A percentile compares a stretch with the other conserved stretches of the same genome.
These are phyloP conservation scores for Vanessa atalanta DNA, from an alignment of 1,140 invertebrate species.

Conservation along the genomic window DNA sequence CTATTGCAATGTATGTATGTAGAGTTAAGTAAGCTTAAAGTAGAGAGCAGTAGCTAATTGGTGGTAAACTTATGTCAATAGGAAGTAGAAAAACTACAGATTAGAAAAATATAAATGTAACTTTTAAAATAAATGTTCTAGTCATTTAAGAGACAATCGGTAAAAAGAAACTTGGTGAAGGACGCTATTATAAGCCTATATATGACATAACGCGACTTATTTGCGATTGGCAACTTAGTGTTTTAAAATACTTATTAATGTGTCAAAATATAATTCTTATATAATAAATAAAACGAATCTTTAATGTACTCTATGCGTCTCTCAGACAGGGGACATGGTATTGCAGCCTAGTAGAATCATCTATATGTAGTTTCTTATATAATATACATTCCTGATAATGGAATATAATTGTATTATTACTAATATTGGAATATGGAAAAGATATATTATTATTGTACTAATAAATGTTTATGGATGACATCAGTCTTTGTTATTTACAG, in stretches of 20 bases:
- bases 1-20: conserved; percentile 79
- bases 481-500: conserved; percentile 29
- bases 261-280: conserved; percentile 70
- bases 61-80: conserved; percentile 80
- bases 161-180: conserved; percentile 78
- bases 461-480: conserved; percentile 78
- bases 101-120: conserved; percentile 70
- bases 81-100: conserved; percentile 67
- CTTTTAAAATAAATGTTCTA: conserved; percentile 75
- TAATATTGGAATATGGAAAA: conserved; percentile 77
- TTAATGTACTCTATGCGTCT: conserved; percentile 70
- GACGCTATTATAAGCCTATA: conserved; percentile 77
- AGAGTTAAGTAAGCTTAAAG: conserved; percentile 74
- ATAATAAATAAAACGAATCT: conserved; percentile 69
- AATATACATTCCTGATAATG: conserved; percentile 60
- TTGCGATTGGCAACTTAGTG: conserved; percentile 79
- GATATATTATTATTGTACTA: conserved; percentile 70
- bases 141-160: conserved; percentile 70
- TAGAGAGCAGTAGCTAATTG: conserved; percentile 73
- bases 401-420: conserved; percentile 70
- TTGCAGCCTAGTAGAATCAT: conserved; percentile 75
- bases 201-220: conserved; percentile 66
- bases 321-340: conserved; percentile 71
- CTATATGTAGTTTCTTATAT: conserved; percentile 74
- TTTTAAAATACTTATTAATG: conserved; percentile 67